Conservation (phyloP, 1,140 invertebrate genomes). For the Dendrolimus kikuchii region DNA sequence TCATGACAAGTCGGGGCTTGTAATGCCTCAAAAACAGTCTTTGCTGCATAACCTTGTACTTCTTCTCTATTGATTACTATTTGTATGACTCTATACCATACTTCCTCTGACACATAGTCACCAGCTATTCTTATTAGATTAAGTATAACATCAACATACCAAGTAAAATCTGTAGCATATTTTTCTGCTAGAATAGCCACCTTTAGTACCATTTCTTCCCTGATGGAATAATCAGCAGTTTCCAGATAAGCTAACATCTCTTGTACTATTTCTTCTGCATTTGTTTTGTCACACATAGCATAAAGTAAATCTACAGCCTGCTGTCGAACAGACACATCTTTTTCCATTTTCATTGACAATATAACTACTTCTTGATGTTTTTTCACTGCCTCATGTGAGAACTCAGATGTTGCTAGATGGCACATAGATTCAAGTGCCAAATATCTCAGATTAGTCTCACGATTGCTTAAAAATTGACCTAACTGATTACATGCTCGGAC, state of each 20-base stretch:
- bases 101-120: conserved; percentile 98
- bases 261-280: conserved; percentile 99
- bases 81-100: conserved; percentile 99
- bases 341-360: conserved; percentile 99
- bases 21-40: conserved; percentile 98
- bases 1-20: conserved; percentile 99
- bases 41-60: conserved; percentile 99
- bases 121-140: conserved; percentile 99
- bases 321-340: conserved; percentile 98
- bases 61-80: conserved; percentile 99
- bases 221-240: conserved; percentile 99
- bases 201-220: conserved; percentile 99
- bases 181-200: conserved; percentile 99
- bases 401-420: conserved; percentile 98
- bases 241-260: conserved; percentile 99
- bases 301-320: conserved; percentile 99
- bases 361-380: conserved; percentile 99
- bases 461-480: conserved; percentile 98
- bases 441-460: conserved; percentile 99
- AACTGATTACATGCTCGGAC: conserved; percentile 99
- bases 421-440: conserved; percentile 99
- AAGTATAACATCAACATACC: conserved; percentile 99
- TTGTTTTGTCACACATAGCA: conserved; percentile 99
- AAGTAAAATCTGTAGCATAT: conserved; percentile 99
- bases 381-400: conserved; percentile 99